phyloP scores from a whole-genome alignment of 2,113 vertebrate genomes.

The Istiophorus platypterus region DNA sequence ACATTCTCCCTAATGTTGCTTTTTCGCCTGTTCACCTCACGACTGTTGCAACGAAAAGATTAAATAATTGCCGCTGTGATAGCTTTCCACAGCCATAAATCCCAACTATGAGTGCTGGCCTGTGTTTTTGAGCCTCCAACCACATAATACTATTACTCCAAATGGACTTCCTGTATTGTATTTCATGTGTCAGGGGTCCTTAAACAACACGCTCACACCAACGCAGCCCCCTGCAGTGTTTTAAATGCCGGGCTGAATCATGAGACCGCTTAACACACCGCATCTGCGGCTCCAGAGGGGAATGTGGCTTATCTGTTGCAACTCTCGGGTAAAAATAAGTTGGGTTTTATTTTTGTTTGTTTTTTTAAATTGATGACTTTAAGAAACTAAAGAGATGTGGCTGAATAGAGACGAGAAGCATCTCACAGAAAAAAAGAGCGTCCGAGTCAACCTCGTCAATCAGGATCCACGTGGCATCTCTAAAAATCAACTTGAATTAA shows the following conservation, averaged over 20 bases:
- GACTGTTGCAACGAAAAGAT: background rate
- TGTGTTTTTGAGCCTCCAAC: background rate
- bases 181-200: background rate
- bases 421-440: background rate
- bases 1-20: background rate
- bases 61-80: background rate
- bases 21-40: background rate
- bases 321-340: background rate
- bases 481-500: conserved; percentile 29
- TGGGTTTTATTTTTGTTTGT: conserved; percentile 14
- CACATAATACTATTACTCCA: background rate
- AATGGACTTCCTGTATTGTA: background rate
- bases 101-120: background rate
- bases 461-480: conserved; percentile 6
- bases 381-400: conserved; percentile 10
- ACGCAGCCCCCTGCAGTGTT: background rate
- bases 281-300: background rate
- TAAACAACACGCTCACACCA: background rate
- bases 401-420: background rate
- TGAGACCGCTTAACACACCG: background rate
- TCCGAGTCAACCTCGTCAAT: conserved; percentile 17
- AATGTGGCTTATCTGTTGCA: conserved; percentile 9
- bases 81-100: background rate
- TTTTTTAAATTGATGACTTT: background rate
- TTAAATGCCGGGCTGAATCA: background rate